Percentiles rank a stretch among this genome's conserved stretches.
phyloP scores from a whole-genome alignment of 2,113 vertebrate genomes.

The Rissa tridactyla region DNA sequence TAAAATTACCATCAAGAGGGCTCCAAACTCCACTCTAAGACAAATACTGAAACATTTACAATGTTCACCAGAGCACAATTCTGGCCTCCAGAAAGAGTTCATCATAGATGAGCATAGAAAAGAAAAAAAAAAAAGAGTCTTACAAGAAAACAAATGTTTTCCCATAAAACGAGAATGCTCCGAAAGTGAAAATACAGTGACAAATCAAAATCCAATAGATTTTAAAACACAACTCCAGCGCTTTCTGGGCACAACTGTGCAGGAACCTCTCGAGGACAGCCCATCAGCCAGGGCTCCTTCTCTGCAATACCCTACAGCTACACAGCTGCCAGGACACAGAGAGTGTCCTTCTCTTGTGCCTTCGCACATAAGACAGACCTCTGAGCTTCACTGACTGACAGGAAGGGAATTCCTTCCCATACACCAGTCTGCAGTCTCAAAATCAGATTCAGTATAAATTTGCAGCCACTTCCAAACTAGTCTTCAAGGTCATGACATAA shows the following conservation, averaged over 20 bases:
- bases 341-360: background rate
- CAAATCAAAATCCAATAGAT: background rate
- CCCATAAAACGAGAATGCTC: background rate
- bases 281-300: background rate
- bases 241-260: background rate
- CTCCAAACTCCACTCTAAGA: background rate
- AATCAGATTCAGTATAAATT: background rate
- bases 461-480: background rate
- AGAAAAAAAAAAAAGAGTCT: background rate
- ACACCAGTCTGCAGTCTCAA: background rate
- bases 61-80: background rate
- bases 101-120: background rate
- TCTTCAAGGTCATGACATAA: background rate
- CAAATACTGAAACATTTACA: background rate
- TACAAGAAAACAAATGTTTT: background rate
- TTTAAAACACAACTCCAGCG: background rate
- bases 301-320: background rate
- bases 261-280: background rate
- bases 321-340: background rate
- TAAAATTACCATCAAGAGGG: background rate
- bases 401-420: background rate
- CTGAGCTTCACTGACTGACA: background rate
- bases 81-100: background rate
- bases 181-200: background rate
- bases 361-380: background rate